Base-by-base conservation (phyloP, 1,140 invertebrate species). In the Drosophila dunni region DNA sequence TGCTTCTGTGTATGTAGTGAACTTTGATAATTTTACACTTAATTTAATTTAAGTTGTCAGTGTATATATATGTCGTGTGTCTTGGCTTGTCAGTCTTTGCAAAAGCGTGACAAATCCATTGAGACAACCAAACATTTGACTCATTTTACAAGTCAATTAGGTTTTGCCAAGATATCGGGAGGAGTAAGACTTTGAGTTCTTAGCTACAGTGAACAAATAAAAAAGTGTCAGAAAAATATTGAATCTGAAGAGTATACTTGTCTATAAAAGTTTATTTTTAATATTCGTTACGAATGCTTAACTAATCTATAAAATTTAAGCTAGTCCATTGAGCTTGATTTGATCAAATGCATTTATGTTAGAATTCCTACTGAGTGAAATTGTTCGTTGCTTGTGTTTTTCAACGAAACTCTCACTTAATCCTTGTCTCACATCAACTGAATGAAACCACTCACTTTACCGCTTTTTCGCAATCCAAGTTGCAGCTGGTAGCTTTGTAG, bases 1-100 rank as follows among this genome's bases (percentile, higher is more conserved):
- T 71, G 24, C 24, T 67, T 66, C 50, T 17, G 40, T 56, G 71
- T 57, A 10, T 33, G 36, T 29, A 29, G 48, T 60, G 17, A 66
- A 71, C 51, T 89, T 78, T 83, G 73, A 78, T 83, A 79, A 88
- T 88, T 88, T 88, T 69, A 83, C 77, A 78, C 84, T 78, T 89
- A 78, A 88, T 88, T 88, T 89, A 40, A 88, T 88, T 80, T 65
- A 65, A 50, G 50, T 68, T 76, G 48, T 76, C 68, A 53, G 48
- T 53, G 57, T 24, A 36, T 20, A 15, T 40, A 13, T 11, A 29
- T 50, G 11, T 66, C 29, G 61, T 50, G 9, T 61, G 48, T 53
- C 48, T 38, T 45, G 63, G 60, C 56, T 38, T 33, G 45, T 15
- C 36, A 17, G 15, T 8, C 8, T 40, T n/a, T 11, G 20, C 5